Conservation (phyloP, 2,113 vertebrate species). For the Epinephelus moara region DNA sequence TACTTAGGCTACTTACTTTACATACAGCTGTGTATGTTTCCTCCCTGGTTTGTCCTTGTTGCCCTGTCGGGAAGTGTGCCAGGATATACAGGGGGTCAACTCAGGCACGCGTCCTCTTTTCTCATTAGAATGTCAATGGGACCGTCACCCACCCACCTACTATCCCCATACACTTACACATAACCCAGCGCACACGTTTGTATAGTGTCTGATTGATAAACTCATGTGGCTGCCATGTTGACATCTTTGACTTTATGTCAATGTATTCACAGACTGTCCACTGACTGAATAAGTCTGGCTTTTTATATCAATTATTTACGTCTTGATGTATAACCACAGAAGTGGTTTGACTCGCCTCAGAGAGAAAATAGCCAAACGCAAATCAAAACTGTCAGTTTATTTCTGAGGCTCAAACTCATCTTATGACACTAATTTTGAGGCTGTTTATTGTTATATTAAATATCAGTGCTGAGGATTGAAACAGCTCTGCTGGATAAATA, state of each 20-base stretch:
- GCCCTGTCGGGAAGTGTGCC: conserved; percentile 56
- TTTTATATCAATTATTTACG: not conserved
- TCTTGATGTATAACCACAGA: not conserved
- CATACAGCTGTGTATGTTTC: conserved; percentile 28
- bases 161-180: conserved; percentile 14
- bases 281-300: not conserved
- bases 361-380: not conserved
- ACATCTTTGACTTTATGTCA: not conserved
- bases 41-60: conserved; percentile 30
- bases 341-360: not conserved
- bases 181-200: not conserved
- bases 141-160: not conserved
- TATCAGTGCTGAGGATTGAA: not conserved
- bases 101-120: conserved; percentile 68
- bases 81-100: conserved; percentile 52
- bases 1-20: not conserved
- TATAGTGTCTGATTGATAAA: not conserved
- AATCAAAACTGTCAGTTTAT: not conserved
- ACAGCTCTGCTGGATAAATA: not conserved
- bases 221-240: not conserved
- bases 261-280: not conserved
- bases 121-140: conserved; percentile 74
- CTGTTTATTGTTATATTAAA: not conserved
- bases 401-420: not conserved
- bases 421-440: not conserved